Percentiles rank a stretch among this genome's conserved stretches.
Conservation (phyloP, 2,113 vertebrate species). For the Bungarus multicinctus region DNA sequence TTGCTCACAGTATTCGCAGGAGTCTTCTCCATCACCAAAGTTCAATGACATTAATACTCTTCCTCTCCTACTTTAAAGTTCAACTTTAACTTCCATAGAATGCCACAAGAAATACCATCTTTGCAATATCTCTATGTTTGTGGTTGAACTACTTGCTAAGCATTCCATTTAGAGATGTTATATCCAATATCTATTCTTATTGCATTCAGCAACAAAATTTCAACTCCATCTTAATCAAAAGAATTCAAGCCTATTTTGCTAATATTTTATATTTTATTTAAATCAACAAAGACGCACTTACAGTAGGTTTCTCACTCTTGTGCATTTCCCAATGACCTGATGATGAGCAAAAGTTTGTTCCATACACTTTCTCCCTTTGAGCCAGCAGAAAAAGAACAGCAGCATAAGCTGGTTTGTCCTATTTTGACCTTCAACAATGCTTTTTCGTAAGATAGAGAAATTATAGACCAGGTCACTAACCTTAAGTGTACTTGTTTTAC, state of each 20-base stretch:
- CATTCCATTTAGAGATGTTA: no score
- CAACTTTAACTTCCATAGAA: no score
- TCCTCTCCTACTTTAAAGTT: no score
- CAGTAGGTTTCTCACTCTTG: background rate
- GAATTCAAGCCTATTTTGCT: background rate
- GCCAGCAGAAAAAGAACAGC: background rate
- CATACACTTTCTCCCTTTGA: background rate
- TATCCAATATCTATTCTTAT: no score
- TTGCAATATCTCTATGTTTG: no score
- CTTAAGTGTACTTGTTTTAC: background rate
- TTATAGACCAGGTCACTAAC: background rate
- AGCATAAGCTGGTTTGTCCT: background rate
- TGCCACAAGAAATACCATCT: no score
- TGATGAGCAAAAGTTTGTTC: background rate
- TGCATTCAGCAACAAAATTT: no score
- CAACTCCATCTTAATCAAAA: background rate
- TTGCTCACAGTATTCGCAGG: no score
- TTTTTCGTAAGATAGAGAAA: background rate
- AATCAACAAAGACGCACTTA: background rate
- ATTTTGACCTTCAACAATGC: background rate
- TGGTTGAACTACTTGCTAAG: no score
- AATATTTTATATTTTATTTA: background rate
- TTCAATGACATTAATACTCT: no score
- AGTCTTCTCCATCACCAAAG: no score
- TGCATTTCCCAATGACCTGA: background rate